A percentile compares a stretch with the other conserved stretches of the same genome.
phyloP scores from a whole-genome alignment of 92 coral and sea anemone genomes.

The Actinernus sp. region DNA sequence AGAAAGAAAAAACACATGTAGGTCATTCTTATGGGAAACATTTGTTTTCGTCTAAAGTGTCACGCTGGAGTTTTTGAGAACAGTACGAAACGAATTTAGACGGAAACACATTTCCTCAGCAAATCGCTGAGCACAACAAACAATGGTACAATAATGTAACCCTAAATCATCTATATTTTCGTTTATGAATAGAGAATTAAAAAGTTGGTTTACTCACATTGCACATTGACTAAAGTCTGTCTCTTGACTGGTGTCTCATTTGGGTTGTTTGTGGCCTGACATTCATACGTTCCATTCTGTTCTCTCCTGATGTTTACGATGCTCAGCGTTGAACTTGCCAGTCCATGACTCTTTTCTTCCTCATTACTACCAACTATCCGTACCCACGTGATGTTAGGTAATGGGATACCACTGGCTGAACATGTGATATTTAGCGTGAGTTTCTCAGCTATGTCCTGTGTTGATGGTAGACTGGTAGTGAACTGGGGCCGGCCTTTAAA shows the following conservation, averaged over 20 bases:
- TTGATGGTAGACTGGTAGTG: background rate
- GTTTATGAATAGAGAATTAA: too few relatives aligned
- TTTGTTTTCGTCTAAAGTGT: too few relatives aligned
- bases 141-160: too few relatives aligned
- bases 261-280: background rate
- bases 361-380: background rate
- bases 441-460: background rate
- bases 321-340: background rate
- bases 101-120: too few relatives aligned
- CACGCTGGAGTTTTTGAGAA: too few relatives aligned
- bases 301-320: background rate
- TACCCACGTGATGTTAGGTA: slow-evolving; percentile 1
- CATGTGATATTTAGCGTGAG: background rate
- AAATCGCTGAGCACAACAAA: too few relatives aligned
- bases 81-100: too few relatives aligned
- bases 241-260: background rate
- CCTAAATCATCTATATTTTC: too few relatives aligned
- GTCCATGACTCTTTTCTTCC: too few relatives aligned
- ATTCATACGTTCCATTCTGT: background rate
- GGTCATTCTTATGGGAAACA: too few relatives aligned
- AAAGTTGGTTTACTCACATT: slow-evolving; percentile 5
- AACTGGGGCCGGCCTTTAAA: slow-evolving; percentile 5
- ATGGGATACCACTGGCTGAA: background rate
- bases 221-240: background rate
- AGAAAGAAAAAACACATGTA: too few relatives aligned